Conservation (phyloP, 2,113 vertebrate genomes). For the Mugil cephalus region DNA sequence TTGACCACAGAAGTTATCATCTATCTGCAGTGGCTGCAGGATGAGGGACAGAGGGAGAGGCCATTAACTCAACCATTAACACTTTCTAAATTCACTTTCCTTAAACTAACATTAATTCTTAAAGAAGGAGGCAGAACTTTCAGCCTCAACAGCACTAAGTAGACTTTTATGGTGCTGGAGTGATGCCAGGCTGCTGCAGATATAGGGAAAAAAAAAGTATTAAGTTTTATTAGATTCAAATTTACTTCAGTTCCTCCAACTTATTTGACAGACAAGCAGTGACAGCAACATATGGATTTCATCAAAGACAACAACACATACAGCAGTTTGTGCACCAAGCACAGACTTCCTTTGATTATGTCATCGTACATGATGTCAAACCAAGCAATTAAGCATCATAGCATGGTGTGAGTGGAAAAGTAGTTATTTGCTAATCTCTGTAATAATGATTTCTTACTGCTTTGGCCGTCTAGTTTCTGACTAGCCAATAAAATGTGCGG, state of each 20-base stretch:
- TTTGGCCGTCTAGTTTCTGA: constrained; percentile 42
- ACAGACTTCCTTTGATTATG: constrained; percentile 32
- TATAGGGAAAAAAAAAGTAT: constrained; percentile 38
- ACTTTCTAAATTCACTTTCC: constrained; percentile 44
- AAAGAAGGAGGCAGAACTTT: constrained; percentile 58
- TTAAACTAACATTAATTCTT: constrained; percentile 66
- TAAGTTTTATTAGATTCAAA: constrained; percentile 43
- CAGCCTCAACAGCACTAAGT: constrained; percentile 42
- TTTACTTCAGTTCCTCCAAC: constrained; percentile 23
- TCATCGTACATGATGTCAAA: constrained; percentile 51
- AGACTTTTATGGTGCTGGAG: constrained; percentile 45
- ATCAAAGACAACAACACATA: constrained; percentile 10
- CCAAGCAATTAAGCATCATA: constrained; percentile 51
- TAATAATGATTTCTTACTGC: constrained; percentile 63
- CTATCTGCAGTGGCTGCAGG: constrained; percentile 93
- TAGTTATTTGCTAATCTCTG: constrained; percentile 62
- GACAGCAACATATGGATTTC: background rate
- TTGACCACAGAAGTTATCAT: constrained; percentile 97
- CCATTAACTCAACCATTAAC: constrained; percentile 48
- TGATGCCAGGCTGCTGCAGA: constrained; percentile 32
- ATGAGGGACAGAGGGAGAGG: background rate
- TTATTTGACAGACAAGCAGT: background rate
- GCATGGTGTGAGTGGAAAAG: constrained; percentile 29
- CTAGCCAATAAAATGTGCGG: constrained; percentile 35
- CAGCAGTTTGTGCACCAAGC: too few species aligned